These are phyloP conservation scores for Zeugodacus cucurbitae DNA, from an alignment of 1,140 invertebrate genomes.

Conservation along the genomic window DNA sequence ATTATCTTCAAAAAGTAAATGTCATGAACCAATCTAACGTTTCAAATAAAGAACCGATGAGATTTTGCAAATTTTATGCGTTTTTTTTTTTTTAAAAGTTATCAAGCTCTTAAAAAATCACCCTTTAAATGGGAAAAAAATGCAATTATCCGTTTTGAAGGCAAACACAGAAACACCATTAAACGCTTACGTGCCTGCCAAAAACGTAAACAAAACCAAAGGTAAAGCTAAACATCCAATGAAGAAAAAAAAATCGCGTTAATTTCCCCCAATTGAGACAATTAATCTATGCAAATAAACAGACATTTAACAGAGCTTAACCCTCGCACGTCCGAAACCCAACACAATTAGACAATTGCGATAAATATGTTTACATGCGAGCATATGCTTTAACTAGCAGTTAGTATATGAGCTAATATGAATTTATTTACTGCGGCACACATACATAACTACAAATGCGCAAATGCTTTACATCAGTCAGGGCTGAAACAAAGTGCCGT, in stretches of 20 bases:
- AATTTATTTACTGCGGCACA: neutral
- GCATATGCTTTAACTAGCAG: neutral
- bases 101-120: too few species aligned
- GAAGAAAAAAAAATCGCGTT: neutral
- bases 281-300: conserved; percentile 27
- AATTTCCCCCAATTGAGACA: conserved; percentile 24
- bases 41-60: too few species aligned
- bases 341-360: neutral
- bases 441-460: neutral
- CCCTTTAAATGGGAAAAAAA: too few species aligned
- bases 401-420: neutral
- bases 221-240: too few species aligned
- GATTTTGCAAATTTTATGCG: too few species aligned
- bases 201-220: neutral
- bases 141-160: neutral
- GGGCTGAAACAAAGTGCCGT: neutral
- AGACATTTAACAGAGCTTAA: neutral
- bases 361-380: neutral
- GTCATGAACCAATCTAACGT: too few species aligned
- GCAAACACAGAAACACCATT: neutral
- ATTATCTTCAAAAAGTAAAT: too few species aligned
- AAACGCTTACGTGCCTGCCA: neutral
- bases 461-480: neutral
- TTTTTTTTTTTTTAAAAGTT: too few species aligned
- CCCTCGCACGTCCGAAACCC: neutral